Conservation (phyloP, 2,888 invertebrate species). For the Napeogenes inachia region DNA sequence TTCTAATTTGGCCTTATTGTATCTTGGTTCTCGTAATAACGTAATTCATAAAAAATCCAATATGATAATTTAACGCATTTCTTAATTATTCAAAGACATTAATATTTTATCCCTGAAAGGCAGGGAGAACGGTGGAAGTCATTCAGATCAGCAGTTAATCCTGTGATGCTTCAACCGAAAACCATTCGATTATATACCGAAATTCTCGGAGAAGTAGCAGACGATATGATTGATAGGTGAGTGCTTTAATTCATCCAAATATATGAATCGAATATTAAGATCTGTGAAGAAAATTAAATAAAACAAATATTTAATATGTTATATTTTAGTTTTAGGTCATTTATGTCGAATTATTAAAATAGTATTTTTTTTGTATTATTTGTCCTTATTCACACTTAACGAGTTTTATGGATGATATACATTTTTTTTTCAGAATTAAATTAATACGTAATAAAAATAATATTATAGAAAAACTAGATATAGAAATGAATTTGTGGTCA, state of each 20-base stretch:
- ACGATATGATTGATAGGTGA: slow-evolving; percentile 79
- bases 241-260: neutral
- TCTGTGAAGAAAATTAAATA: too few species aligned
- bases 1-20: neutral
- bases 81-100: too few species aligned
- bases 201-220: slow-evolving; percentile 81
- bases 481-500: slow-evolving; percentile 80
- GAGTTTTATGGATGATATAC: neutral
- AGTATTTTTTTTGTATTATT: too few species aligned
- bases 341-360: too few species aligned
- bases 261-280: too few species aligned
- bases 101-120: slow-evolving; percentile 52
- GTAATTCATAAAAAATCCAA: too few species aligned
- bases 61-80: too few species aligned
- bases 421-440: slow-evolving; percentile 61
- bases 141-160: slow-evolving; percentile 85
- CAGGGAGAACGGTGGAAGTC: slow-evolving; percentile 88
- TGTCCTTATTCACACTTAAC: too few species aligned
- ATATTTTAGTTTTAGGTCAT: too few species aligned
- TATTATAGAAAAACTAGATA: slow-evolving; percentile 76
- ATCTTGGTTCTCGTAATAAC: too few species aligned
- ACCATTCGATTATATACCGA: slow-evolving; percentile 82
- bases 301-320: too few species aligned
- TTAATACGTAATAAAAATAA: slow-evolving; percentile 65
- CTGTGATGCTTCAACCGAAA: slow-evolving; percentile 84